Conservation (phyloP, 2,113 vertebrate genomes). For the Nanorana parkeri region DNA sequence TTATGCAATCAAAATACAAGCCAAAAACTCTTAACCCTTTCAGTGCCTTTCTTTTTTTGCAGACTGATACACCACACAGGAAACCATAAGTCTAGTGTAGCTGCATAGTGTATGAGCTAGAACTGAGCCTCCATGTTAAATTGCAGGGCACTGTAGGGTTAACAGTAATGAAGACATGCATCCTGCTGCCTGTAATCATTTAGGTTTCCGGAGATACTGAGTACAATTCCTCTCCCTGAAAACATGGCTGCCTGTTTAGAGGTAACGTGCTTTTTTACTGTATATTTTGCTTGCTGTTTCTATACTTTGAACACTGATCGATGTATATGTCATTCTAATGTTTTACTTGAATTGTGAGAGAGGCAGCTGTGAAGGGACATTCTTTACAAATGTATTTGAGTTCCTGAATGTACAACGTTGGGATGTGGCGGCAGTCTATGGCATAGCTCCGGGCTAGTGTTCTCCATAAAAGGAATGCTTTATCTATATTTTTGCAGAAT, state of each 20-base stretch:
- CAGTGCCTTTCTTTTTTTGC: not conserved
- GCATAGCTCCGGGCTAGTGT: not conserved
- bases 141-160: conserved; percentile 4
- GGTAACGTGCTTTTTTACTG: conserved; percentile 19
- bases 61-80: not conserved
- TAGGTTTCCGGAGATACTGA: conserved; percentile 35
- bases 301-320: not conserved
- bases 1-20: not conserved
- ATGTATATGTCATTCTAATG: not conserved
- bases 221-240: conserved; percentile 21
- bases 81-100: too few species aligned
- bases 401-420: not conserved
- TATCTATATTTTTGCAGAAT: not conserved
- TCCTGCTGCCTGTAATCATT: conserved; percentile 37
- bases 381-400: not conserved
- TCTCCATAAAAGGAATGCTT: conserved; percentile 9
- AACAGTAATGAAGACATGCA: conserved; percentile 19
- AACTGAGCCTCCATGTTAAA: not conserved
- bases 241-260: conserved; percentile 46
- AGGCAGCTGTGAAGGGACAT: not conserved
- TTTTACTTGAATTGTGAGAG: not conserved
- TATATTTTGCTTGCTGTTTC: not conserved
- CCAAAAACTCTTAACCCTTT: conserved; percentile 14
- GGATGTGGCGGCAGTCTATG: too few species aligned
- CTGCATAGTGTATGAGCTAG: not conserved